Conservation (phyloP, 2,888 invertebrate species). For the Smittia sp. region DNA sequence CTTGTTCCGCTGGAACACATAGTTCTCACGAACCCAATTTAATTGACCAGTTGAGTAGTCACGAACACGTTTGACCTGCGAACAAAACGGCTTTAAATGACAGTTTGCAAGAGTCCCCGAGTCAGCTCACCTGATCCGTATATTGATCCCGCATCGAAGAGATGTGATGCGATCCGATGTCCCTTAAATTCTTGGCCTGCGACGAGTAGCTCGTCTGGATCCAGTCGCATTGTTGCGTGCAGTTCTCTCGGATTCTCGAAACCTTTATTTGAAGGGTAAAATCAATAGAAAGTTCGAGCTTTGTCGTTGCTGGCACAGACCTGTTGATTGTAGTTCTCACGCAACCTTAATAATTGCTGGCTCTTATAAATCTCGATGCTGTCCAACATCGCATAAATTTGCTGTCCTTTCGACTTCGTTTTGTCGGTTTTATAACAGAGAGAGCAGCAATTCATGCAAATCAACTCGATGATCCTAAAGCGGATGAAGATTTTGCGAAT, state of each 20-base stretch:
- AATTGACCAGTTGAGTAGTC: slow-evolving; percentile 89
- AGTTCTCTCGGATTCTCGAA: slow-evolving; percentile 88
- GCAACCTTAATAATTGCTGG: slow-evolving; percentile 79
- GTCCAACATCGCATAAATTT: slow-evolving; percentile 84
- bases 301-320: slow-evolving; percentile 57
- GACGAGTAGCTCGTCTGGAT: slow-evolving; percentile 87
- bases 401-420: slow-evolving; percentile 73
- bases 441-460: slow-evolving; percentile 62
- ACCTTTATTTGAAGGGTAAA: slow-evolving; percentile 57
- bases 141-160: slow-evolving; percentile 87
- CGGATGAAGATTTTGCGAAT: slow-evolving; percentile 68
- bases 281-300: neutral
- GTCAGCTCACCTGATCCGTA: slow-evolving; percentile 73
- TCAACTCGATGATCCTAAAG: slow-evolving; percentile 66
- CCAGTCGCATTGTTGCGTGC: slow-evolving; percentile 90
- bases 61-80: slow-evolving; percentile 82
- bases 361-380: slow-evolving; percentile 87
- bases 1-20: slow-evolving; percentile 91
- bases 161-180: slow-evolving; percentile 85
- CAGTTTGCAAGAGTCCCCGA: neutral
- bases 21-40: slow-evolving; percentile 92
- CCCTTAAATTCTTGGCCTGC: slow-evolving; percentile 80
- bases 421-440: slow-evolving; percentile 71
- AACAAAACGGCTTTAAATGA: slow-evolving; percentile 44
- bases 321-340: slow-evolving; percentile 90